Evolutionary conservation across 2,113 vertebrate species (phyloP).

Genomic region (Tauraco erythrolophus): DNA sequence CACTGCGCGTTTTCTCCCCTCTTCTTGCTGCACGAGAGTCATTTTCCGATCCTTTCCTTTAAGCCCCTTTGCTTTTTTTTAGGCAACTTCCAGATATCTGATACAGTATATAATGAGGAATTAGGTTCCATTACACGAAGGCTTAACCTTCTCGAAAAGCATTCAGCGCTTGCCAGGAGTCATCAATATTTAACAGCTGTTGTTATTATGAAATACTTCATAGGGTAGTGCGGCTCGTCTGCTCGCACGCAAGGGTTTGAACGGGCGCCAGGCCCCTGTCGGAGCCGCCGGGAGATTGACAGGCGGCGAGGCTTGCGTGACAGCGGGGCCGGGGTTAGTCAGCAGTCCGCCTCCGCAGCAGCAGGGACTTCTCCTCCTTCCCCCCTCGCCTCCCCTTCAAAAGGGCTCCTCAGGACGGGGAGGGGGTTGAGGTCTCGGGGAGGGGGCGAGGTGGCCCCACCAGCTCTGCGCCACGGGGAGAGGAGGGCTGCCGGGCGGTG

Average conservation of each 20-base stretch:
- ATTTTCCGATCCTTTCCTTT: constrained; percentile 27
- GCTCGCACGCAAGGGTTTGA: constrained; percentile 94
- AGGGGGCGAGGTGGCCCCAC: constrained; percentile 54
- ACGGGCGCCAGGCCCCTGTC: constrained; percentile 84
- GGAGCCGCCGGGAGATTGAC: constrained; percentile 87
- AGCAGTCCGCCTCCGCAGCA: constrained; percentile 75
- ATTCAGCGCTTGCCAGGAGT: constrained; percentile 89
- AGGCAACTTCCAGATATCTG: constrained; percentile 82
- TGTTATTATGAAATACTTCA: constrained; percentile 97
- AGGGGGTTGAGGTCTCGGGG: background rate
- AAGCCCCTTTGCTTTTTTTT: constrained; percentile 70
- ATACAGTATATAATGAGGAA: constrained; percentile 88
- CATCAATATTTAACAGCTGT: constrained; percentile 99
- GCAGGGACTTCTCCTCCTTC: constrained; percentile 59
- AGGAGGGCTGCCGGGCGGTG: constrained; percentile 44
- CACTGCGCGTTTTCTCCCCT: background rate
- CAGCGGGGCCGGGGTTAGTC: constrained; percentile 86
- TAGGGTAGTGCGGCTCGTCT: constrained; percentile 87
- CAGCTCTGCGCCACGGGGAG: background rate
- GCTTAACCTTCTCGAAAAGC: constrained; percentile 87
- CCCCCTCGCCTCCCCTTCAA: constrained; percentile 61
- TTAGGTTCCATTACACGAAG: constrained; percentile 90
- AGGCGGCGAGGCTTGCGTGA: constrained; percentile 89
- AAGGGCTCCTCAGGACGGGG: constrained; percentile 78
- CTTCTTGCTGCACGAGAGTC: background rate